phyloP scores from a whole-genome alignment of 2,797 vertebrate species.

The Notolepis coatsorum region DNA sequence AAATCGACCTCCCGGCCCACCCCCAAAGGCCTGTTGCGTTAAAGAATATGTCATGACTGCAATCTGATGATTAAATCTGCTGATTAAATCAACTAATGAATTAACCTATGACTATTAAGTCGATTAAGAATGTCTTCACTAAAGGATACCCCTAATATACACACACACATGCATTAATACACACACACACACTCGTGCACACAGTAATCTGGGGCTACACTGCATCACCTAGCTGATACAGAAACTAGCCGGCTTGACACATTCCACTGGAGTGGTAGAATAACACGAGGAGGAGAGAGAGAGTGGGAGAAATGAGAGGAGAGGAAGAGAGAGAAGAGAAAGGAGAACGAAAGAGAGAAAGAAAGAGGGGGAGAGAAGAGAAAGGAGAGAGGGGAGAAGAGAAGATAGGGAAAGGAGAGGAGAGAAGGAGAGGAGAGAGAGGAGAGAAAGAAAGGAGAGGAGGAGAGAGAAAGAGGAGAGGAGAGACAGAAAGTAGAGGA shows the following conservation, averaged over 20 bases:
- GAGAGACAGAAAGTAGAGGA: not conserved
- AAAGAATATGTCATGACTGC: too few relatives aligned
- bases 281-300: constrained; percentile 19
- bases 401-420: not conserved
- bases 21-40: too few relatives aligned
- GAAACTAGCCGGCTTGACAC: constrained; percentile 70
- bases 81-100: too few relatives aligned
- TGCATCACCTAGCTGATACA: constrained; percentile 62
- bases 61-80: too few relatives aligned
- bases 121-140: too few relatives aligned
- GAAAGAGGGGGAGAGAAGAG: constrained; percentile 5
- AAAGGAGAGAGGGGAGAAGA: constrained; percentile 26
- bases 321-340: not conserved
- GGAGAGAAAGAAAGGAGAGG: constrained; percentile 10
- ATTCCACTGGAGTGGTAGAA: constrained; percentile 72
- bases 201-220: constrained; percentile 69
- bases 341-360: constrained; percentile 16
- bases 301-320: not conserved
- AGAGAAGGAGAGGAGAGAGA: constrained; percentile 4
- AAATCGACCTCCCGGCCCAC: too few relatives aligned
- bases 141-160: too few relatives aligned
- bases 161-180: constrained; percentile 16
- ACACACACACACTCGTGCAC: constrained; percentile 17
- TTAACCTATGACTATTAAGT: too few relatives aligned
- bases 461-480: constrained; percentile 15